These are phyloP conservation scores for Drosophila helvetica DNA, from an alignment of 2,888 invertebrate species.

Conservation along the genomic window DNA sequence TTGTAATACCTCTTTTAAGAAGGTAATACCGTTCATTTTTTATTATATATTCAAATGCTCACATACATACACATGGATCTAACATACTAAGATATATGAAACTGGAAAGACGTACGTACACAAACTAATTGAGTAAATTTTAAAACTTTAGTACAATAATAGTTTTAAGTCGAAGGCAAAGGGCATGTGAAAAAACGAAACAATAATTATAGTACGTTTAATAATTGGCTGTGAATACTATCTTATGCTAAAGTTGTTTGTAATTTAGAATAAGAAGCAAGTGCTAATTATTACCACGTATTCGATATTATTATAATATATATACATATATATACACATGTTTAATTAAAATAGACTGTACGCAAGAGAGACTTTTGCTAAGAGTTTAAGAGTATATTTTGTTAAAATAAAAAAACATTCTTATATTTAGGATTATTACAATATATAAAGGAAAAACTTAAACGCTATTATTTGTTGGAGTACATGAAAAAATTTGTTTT, in stretches of 20 bases:
- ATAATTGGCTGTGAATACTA: constrained; percentile 70
- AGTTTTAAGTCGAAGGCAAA: constrained; percentile 41
- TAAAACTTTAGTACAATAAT: constrained; percentile 58
- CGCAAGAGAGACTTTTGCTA: constrained; percentile 32
- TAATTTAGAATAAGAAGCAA: constrained; percentile 21
- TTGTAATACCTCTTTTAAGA: not conserved
- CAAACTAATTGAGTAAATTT: not conserved
- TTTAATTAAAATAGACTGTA: constrained; percentile 29
- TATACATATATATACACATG: constrained; percentile 10
- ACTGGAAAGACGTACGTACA: not conserved
- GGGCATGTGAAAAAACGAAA: constrained; percentile 50
- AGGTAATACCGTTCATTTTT: not conserved
- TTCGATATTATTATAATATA: constrained; percentile 15
- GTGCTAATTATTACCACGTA: constrained; percentile 47
- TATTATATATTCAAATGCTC: not conserved
- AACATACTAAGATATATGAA: not conserved
- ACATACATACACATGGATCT: not conserved
- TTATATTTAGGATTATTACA: not conserved
- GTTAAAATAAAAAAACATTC: constrained; percentile 7
- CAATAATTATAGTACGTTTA: constrained; percentile 56
- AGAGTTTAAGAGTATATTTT: constrained; percentile 22
- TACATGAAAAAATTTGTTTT: not conserved
- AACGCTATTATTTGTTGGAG: not conserved
- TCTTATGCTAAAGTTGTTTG: constrained; percentile 49
- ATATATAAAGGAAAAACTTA: not conserved